Evolutionary conservation across 2,888 invertebrate genomes (phyloP), one percentile per base, ranked within the genome.

Genomic region (Didymodactylos carnosus): DNA sequence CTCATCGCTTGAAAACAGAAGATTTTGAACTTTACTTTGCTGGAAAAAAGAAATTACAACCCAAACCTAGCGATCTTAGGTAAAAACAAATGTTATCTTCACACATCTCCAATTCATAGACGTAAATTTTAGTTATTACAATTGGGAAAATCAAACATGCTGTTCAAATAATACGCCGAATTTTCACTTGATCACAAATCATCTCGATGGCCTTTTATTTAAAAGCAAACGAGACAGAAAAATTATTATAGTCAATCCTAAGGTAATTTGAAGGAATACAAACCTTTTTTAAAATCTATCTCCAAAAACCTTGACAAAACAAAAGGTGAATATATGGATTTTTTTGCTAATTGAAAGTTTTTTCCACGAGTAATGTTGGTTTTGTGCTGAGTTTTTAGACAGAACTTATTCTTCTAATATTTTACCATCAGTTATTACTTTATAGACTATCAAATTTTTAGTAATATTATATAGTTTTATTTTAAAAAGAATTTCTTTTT

Each of bases 191-290:
- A 82, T 90, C 35, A 88, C 89, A 79, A 89, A 91, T 80, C 87
- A 88, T n/a, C 86, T 87, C 10, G 86, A 85, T 76, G 91, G 91
- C 0, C 81, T 92, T 39, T 82, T 89, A 43, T 91, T 92, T 79
- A 89, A 90, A 85, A 90, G 90, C 80, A 87, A 88, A 72, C 88
- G 89, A 77, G 91, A 92, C 80, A 87, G 89, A 78, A 90, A 90
- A 82, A 86, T 88, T 51, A 86, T 92, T 70, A 88, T 87, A 78
- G 88, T 90, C 0, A 88, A 91, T 80, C 89, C 90, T 70, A 82
- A 82, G 78, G 83, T 83, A 77, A 76, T 39, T 29, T n/a, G n/a
- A n/a, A n/a, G n/a, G n/a, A 46, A 46, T 19, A 46, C 46, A 46
- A 16, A n/a, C 46, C n/a, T 16, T n/a, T n/a, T 19, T 46, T n/a